Evolutionary conservation across 2,888 invertebrate species (phyloP).

Genomic region (Epirrhoe tristata): DNA sequence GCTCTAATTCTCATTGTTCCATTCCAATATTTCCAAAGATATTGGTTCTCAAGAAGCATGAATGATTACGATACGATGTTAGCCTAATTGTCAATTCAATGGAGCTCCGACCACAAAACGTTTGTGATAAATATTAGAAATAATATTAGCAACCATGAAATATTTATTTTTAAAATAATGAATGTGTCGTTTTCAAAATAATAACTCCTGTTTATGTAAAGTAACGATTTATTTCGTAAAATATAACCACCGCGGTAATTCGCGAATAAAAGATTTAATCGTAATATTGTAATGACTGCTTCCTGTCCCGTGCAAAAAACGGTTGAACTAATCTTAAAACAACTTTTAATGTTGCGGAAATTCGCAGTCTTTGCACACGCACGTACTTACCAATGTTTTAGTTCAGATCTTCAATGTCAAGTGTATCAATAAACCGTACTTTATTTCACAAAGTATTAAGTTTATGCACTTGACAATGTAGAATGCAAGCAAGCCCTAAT

Average conservation of each 20-base stretch:
- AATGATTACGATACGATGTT: not conserved
- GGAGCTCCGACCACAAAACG: not conserved
- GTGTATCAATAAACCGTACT: too few species aligned
- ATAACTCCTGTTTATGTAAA: conserved; percentile 38
- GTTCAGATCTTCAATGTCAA: too few species aligned
- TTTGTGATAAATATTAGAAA: too few species aligned
- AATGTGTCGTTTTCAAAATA: conserved; percentile 17
- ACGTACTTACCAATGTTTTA: not conserved
- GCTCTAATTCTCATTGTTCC: not conserved
- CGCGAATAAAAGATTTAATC: conserved; percentile 30
- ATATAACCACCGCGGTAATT: conserved; percentile 25
- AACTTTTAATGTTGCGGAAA: not conserved
- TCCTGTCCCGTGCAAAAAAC: conserved; percentile 5
- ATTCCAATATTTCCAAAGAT: not conserved
- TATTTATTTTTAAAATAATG: conserved; percentile 5
- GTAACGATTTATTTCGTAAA: conserved; percentile 32
- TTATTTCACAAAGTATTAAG: too few species aligned
- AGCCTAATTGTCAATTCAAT: not conserved
- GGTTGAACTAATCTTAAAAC: not conserved
- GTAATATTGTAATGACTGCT: conserved; percentile 2
- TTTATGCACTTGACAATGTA: too few species aligned
- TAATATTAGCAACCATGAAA: not conserved
- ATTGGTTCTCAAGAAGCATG: conserved; percentile 8
- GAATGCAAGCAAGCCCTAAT: too few species aligned
- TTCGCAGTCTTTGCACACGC: not conserved